These are phyloP conservation scores for Drosophila lowei DNA, from an alignment of 1,140 invertebrate genomes.

Conservation along the genomic window DNA sequence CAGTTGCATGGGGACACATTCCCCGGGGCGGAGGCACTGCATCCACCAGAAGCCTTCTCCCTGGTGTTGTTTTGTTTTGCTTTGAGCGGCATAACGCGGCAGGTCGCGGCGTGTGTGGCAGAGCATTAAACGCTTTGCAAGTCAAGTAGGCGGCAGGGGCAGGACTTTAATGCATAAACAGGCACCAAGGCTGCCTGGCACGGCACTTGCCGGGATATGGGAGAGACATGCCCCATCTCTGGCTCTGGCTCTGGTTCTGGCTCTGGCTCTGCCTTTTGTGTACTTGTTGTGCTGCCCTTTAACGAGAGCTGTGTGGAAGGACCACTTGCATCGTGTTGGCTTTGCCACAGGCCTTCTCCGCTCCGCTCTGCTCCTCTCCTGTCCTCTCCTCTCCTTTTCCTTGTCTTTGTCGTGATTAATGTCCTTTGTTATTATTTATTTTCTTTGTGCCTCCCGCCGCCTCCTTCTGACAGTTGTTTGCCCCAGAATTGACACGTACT, in stretches of 20 bases:
- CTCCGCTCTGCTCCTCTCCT: too few species aligned
- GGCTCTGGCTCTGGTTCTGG: too few species aligned
- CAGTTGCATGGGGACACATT: background rate
- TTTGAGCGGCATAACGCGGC: conserved; percentile 31
- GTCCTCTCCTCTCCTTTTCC: conserved; percentile 6
- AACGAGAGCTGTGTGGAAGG: conserved; percentile 59
- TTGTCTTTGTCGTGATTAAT: conserved; percentile 63
- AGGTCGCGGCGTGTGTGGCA: conserved; percentile 36
- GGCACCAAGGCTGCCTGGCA: conserved; percentile 14
- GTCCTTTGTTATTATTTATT: conserved; percentile 64
- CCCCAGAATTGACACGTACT: conserved; percentile 51
- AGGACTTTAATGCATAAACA: conserved; percentile 56
- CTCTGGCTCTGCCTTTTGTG: conserved; percentile 24
- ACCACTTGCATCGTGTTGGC: conserved; percentile 58
- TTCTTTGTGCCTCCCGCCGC: conserved; percentile 39
- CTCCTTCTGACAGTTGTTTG: conserved; percentile 46
- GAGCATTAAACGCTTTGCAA: conserved; percentile 71
- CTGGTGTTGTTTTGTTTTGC: conserved; percentile 40
- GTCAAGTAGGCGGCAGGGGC: conserved; percentile 36
- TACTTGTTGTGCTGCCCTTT: conserved; percentile 63
- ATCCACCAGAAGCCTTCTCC: background rate
- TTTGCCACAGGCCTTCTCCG: conserved; percentile 63
- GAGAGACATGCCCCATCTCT: background rate
- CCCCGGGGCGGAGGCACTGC: conserved; percentile 7
- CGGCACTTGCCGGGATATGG: too few species aligned